These are phyloP conservation scores for Drosophila lacicola DNA, from an alignment of 2,888 invertebrate species.

Conservation along the genomic window DNA sequence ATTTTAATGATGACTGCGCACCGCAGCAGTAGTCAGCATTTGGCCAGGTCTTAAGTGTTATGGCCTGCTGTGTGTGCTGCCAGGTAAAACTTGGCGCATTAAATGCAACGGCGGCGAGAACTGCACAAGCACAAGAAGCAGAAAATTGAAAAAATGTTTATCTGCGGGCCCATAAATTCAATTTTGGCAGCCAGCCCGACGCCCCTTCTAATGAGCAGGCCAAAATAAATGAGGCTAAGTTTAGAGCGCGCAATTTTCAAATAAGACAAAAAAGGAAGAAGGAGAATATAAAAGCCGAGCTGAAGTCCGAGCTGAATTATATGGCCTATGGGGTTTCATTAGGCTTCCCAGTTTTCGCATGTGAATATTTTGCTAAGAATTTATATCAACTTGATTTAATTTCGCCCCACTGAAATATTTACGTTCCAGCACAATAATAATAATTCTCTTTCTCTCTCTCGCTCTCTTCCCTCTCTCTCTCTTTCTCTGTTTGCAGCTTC, in stretches of 20 bases:
- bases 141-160: slow-evolving; percentile 54
- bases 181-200: slow-evolving; percentile 54
- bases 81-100: slow-evolving; percentile 63
- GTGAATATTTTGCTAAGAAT: slow-evolving; percentile 29
- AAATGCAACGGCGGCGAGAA: slow-evolving; percentile 53
- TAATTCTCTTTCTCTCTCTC: slow-evolving; percentile 33
- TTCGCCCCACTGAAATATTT: slow-evolving; percentile 41
- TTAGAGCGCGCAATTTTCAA: slow-evolving; percentile 46
- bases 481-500: slow-evolving; percentile 87
- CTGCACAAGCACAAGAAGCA: slow-evolving; percentile 22
- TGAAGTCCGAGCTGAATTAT: slow-evolving; percentile 26
- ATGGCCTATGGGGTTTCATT: slow-evolving; percentile 60
- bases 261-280: slow-evolving; percentile 16
- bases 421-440: slow-evolving; percentile 43
- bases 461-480: slow-evolving; percentile 5
- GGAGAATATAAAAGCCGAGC: slow-evolving; percentile 19
- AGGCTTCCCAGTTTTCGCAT: slow-evolving; percentile 21
- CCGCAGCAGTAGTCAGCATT: slow-evolving; percentile 20
- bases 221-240: slow-evolving; percentile 71
- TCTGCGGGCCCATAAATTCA: slow-evolving; percentile 66
- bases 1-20: slow-evolving; percentile 18
- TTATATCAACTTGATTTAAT: slow-evolving; percentile 38
- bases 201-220: slow-evolving; percentile 60
- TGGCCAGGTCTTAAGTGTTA: slow-evolving; percentile 42
- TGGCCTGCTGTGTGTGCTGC: slow-evolving; percentile 17